Evolutionary conservation across 2,113 vertebrate species (phyloP).

Genomic region (Psittacara wagleri): DNA sequence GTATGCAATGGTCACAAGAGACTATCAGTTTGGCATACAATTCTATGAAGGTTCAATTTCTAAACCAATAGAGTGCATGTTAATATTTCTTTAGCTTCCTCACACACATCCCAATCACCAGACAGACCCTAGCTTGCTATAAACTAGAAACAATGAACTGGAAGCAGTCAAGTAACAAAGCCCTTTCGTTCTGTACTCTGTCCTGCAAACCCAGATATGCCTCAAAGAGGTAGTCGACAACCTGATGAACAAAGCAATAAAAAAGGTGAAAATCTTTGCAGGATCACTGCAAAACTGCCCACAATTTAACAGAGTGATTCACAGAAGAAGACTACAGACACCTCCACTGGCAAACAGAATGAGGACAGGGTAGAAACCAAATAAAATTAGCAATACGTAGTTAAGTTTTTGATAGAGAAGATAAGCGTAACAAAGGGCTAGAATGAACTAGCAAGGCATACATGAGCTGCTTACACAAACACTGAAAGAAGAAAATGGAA

Average conservation of each 20-base stretch:
- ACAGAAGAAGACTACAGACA: background rate
- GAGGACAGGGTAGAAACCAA: background rate
- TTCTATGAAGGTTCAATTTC: background rate
- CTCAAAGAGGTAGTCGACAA: background rate
- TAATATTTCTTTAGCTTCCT: background rate
- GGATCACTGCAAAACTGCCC: background rate
- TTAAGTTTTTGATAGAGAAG: background rate
- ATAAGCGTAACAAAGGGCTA: background rate
- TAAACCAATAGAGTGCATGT: background rate
- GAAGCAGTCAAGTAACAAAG: background rate
- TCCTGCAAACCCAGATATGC: background rate
- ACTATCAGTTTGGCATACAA: background rate
- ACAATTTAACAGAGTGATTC: background rate
- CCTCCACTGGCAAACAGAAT: background rate
- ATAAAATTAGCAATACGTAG: background rate
- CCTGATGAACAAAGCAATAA: background rate
- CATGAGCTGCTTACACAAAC: background rate
- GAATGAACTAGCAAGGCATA: background rate
- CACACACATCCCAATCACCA: background rate
- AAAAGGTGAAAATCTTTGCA: background rate
- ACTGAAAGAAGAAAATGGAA: background rate
- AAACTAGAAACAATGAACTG: background rate
- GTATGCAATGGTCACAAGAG: background rate
- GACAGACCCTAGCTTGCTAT: background rate
- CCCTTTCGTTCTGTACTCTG: background rate